Percentiles rank a stretch among this genome's conserved stretches.
These are phyloP conservation scores for Nasonia vitripennis DNA, from an alignment of 1,140 invertebrate species.

Conservation along the genomic window DNA sequence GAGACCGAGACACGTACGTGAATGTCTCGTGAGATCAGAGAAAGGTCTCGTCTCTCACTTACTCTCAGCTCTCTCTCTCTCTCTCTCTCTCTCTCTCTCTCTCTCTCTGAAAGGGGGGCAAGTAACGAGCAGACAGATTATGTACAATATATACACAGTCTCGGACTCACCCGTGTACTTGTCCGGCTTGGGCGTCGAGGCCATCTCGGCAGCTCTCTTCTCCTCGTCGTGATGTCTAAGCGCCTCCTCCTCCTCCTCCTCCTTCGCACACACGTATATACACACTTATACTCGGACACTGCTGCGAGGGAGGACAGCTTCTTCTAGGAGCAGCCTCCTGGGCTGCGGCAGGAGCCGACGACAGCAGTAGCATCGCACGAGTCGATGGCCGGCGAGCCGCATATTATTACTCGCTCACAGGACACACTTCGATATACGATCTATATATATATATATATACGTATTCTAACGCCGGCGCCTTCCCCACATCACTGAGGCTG, in stretches of 20 bases:
- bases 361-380: neutral
- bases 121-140: constrained; percentile 2
- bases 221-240: constrained; percentile 46
- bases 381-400: neutral
- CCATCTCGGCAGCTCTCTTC: constrained; percentile 59
- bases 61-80: neutral
- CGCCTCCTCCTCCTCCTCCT: constrained; percentile 1
- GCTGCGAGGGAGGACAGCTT: neutral
- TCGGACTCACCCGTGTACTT: constrained; percentile 69
- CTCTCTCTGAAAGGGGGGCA: neutral
- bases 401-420: neutral
- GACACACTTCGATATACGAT: neutral
- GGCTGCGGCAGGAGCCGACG: neutral
- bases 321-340: neutral
- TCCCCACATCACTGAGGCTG: neutral
- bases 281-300: neutral
- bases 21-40: neutral
- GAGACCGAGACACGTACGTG: neutral
- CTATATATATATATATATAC: too few species aligned
- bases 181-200: constrained; percentile 71
- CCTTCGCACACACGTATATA: neutral
- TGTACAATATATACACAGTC: constrained; percentile 41
- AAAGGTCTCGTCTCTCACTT: neutral
- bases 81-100: neutral
- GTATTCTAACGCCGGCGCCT: neutral